Evolutionary conservation across 2,113 vertebrate species (phyloP).

Genomic region (Aspidoscelis tigris): DNA sequence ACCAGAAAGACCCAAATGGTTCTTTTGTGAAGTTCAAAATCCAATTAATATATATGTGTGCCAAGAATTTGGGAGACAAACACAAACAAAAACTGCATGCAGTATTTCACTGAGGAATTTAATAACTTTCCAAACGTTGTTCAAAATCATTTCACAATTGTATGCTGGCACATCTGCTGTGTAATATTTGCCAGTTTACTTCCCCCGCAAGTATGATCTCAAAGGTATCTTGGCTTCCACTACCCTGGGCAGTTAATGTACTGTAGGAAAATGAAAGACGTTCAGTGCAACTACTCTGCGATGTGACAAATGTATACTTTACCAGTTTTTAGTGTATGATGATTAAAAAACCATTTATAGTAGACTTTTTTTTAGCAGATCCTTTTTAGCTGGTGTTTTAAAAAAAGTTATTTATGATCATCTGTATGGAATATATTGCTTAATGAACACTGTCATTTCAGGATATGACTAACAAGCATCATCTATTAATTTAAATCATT

Average conservation of each 20-base stretch:
- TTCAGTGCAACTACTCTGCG: conserved; percentile 8
- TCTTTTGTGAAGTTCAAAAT: neutral
- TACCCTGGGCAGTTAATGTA: conserved; percentile 53
- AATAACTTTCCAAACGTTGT: conserved; percentile 28
- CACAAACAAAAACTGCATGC: neutral
- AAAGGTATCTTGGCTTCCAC: conserved; percentile 1
- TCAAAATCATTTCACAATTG: conserved; percentile 37
- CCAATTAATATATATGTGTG: accelerated
- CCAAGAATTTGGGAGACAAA: neutral
- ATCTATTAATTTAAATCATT: neutral
- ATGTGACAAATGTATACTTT: conserved; percentile 18
- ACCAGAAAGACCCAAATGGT: neutral
- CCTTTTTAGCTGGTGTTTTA: neutral
- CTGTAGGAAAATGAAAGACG: conserved; percentile 38
- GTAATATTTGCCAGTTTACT: conserved; percentile 17
- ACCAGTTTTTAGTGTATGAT: conserved; percentile 37
- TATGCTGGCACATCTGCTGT: conserved; percentile 14
- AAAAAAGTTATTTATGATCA: neutral
- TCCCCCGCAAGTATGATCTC: conserved; percentile 46
- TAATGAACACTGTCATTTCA: neutral
- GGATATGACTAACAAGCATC: neutral
- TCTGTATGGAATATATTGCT: neutral
- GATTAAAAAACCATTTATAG: conserved; percentile 39
- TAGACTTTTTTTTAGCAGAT: neutral
- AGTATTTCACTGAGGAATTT: conserved; percentile 34